These are phyloP conservation scores for Aplysia californica DNA, from an alignment of 1,140 invertebrate genomes.

Conservation along the genomic window DNA sequence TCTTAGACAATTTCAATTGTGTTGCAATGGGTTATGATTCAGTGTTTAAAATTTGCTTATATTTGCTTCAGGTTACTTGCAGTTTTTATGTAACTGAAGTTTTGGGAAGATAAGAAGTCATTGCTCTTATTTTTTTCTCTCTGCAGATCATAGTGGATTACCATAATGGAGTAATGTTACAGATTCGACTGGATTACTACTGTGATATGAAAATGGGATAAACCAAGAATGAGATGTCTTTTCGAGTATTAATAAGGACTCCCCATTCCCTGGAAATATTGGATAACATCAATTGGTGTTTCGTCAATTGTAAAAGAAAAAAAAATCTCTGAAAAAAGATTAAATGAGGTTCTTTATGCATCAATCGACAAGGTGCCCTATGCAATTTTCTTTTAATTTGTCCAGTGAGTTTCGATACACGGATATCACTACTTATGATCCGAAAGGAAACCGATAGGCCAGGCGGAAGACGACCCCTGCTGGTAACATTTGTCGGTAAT, in stretches of 20 bases:
- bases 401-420: conserved; percentile 24
- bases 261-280: too few species aligned
- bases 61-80: too few species aligned
- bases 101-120: too few species aligned
- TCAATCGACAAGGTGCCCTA: neutral
- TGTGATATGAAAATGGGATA: neutral
- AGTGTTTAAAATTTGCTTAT: too few species aligned
- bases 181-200: neutral
- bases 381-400: conserved; percentile 13
- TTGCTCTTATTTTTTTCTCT: too few species aligned
- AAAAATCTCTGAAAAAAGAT: neutral
- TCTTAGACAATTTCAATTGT: too few species aligned
- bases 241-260: too few species aligned
- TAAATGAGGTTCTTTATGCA: conserved; percentile 22
- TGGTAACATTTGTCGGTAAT: conserved; percentile 50
- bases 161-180: too few species aligned
- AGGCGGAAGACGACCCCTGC: conserved; percentile 52
- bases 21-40: too few species aligned
- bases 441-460: conserved; percentile 42
- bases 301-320: neutral
- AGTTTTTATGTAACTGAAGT: too few species aligned
- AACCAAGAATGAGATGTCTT: neutral
- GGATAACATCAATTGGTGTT: too few species aligned
- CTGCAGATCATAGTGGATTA: too few species aligned
- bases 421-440: conserved; percentile 38